Evolutionary conservation across 2,888 invertebrate genomes (phyloP).

Genomic region (Microctonus hyperodae): DNA sequence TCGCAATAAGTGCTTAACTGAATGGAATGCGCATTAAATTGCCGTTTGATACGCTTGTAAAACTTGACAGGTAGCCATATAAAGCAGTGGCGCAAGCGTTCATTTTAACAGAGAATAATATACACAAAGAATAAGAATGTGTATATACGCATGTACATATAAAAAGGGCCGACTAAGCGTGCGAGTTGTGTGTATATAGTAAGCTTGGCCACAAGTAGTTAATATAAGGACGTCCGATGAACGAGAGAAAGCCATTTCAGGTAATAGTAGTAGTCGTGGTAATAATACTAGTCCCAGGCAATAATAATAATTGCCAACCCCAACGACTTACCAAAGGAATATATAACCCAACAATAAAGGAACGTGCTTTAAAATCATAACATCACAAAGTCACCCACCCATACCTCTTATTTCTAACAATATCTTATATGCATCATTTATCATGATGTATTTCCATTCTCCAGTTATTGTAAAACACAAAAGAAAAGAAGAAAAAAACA

Average conservation of each 20-base stretch:
- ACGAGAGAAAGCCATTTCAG: slow-evolving; percentile 22
- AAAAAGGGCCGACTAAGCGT: neutral
- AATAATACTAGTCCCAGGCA: neutral
- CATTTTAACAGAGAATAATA: neutral
- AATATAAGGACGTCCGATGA: neutral
- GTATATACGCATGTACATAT: too few species aligned
- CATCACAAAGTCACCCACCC: slow-evolving; percentile 27
- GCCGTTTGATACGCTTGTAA: slow-evolving; percentile 35
- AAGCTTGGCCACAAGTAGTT: slow-evolving; percentile 1
- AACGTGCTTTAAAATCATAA: slow-evolving; percentile 47
- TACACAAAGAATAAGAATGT: neutral
- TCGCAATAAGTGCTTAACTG: slow-evolving; percentile 5
- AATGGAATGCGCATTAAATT: slow-evolving; percentile 24
- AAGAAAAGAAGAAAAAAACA: slow-evolving; percentile 23
- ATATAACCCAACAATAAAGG: slow-evolving; percentile 12
- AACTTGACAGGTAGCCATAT: slow-evolving; percentile 24
- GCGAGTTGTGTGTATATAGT: neutral
- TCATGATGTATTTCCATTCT: slow-evolving; percentile 46
- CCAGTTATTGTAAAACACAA: slow-evolving; percentile 62
- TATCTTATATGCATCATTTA: neutral
- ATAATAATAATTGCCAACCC: slow-evolving; percentile 39
- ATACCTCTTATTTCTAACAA: neutral
- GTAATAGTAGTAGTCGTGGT: slow-evolving; percentile 34
- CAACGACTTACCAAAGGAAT: slow-evolving; percentile 13
- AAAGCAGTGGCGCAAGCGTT: slow-evolving; percentile 15